Base-by-base conservation (phyloP, 2,113 vertebrate species). In the Onychostruthus taczanowskii region DNA sequence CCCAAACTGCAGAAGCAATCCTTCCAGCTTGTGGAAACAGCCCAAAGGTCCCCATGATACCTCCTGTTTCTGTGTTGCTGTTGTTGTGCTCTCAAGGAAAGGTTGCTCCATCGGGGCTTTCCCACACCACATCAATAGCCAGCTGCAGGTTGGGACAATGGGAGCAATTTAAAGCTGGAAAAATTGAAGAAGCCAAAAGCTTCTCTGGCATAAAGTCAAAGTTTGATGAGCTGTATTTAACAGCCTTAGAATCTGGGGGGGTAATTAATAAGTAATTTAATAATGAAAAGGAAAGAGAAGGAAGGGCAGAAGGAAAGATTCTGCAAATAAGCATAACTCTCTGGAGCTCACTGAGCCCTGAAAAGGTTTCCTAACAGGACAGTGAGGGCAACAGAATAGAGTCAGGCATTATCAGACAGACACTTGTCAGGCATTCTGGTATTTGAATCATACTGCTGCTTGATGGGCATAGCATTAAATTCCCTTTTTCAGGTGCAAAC, bases 401-500 rank as follows among this genome's bases (percentile, higher is more conserved):
- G 86, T 78, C 68, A 95, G 62, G 68, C 61, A 93, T 62, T 64
- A 11, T 56, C 49, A 55, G 14, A 46, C 14, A 47, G 28, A 27
- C 18, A 47, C 50, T 13, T 41, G 75, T 70, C 83, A 94, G 73
- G 74, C 58, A 94, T 79, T 59, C 77, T 11, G 58, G 80, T 68
- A 87, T 92, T 94, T 94, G 67, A 81, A 72, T 89, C 73, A 89
- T 84, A 56, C 56, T 73, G 41, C 87, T 74, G 16, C 22, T 78
- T 91, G 63, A 94, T 3, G 76, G 87, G 85, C 70, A 79, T 41
- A 94, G 83, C 56, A 58, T 50, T 84, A 86, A 78, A 93, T 86
- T 91, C 56, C 59, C 39, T 75, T 85, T 96, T 92, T 89, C 89
- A 96, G 76, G 61, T 94, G 50, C 67, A 94, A 97, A 94, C 35